A percentile compares a stretch with the other conserved stretches of the same genome.
These are phyloP conservation scores for Phenganax marumi DNA, from an alignment of 92 coral and sea anemone species.

Conservation along the genomic window DNA sequence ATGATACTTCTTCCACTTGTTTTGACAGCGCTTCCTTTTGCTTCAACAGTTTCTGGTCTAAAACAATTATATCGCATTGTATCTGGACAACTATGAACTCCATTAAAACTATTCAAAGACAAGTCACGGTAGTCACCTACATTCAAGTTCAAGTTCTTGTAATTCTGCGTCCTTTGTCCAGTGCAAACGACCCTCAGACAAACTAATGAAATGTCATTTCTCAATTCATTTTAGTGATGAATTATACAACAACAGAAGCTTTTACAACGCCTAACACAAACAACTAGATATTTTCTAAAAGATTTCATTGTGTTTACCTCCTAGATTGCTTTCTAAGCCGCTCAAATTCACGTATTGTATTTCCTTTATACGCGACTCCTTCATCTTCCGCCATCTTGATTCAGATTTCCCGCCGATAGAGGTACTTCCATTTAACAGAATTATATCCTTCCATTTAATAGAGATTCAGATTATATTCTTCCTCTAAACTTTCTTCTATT, in stretches of 20 bases:
- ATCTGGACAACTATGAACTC: not conserved
- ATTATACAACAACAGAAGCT: no score
- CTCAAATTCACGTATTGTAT: conserved; percentile 9
- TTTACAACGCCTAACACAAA: not conserved
- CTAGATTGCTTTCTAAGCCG: conserved; percentile 32
- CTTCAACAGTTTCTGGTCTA: conserved; percentile 13
- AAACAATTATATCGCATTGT: not conserved
- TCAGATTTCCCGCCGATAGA: conserved; percentile 5
- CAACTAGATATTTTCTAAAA: not conserved
- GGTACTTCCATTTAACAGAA: not conserved
- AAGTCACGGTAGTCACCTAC: not conserved
- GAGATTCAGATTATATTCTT: no score
- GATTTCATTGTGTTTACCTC: conserved; percentile 1
- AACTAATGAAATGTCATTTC: not conserved
- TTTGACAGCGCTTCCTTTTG: conserved; percentile 23
- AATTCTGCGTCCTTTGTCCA: conserved; percentile 34
- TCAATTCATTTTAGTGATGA: not conserved
- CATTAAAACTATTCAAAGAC: no score
- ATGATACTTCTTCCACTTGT: conserved; percentile 5
- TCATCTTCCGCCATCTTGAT: conserved; percentile 37
- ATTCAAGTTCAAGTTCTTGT: conserved; percentile 37
- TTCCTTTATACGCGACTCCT: conserved; percentile 24
- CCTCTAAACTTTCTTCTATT: no score
- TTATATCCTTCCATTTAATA: not conserved
- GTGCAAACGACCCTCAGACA: conserved; percentile 35